phyloP scores from a whole-genome alignment of 37 sponge, comb jelly and placozoan species.

The Bolinopsis microptera region DNA sequence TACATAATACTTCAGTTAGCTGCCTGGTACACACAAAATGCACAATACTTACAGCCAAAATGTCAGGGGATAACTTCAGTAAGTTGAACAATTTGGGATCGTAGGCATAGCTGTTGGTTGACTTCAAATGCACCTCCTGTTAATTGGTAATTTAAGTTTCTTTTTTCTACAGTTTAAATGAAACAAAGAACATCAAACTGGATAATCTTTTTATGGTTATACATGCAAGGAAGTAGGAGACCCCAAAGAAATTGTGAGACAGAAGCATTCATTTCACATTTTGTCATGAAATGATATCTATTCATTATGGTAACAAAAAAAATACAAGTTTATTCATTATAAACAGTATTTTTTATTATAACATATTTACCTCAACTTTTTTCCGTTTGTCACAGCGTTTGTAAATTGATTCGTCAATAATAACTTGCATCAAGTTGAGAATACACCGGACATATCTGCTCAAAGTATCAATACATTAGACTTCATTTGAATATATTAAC shows the following conservation, averaged over 20 bases:
- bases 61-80: background rate
- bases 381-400: conserved; percentile 15
- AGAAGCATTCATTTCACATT: too few species aligned
- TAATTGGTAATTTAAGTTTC: background rate
- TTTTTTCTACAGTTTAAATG: too few species aligned
- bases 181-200: too few species aligned
- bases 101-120: conserved; percentile 20
- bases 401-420: background rate
- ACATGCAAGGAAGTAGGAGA: too few species aligned
- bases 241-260: too few species aligned
- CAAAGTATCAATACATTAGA: too few species aligned
- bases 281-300: too few species aligned
- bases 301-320: background rate
- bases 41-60: conserved; percentile 27
- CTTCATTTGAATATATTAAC: too few species aligned
- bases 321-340: background rate
- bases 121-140: background rate
- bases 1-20: too few species aligned
- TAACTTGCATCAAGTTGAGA: conserved; percentile 14
- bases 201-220: too few species aligned
- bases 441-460: too few species aligned
- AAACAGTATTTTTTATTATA: background rate
- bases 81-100: conserved; percentile 37
- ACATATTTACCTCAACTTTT: conserved; percentile 17
- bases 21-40: too few species aligned